A percentile compares a stretch with the other conserved stretches of the same genome.
Conservation (phyloP, 1,140 invertebrate species). For the Aporrectodea caliginosa region DNA sequence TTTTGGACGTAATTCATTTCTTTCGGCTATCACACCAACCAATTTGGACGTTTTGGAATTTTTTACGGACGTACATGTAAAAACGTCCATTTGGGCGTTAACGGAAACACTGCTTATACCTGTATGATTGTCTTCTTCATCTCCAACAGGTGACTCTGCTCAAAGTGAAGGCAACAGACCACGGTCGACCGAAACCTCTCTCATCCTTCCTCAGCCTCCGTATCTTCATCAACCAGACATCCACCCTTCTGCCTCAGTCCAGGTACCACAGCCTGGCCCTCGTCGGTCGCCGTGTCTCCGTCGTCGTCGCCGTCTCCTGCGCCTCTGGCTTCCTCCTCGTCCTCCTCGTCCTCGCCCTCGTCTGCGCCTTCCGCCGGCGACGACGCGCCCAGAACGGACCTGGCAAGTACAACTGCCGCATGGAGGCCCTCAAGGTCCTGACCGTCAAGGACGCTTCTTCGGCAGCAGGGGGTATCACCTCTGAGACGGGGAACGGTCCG, state of each 20-base stretch:
- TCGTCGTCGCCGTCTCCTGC: neutral
- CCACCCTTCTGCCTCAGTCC: neutral
- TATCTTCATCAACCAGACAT: neutral
- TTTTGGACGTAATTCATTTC: no score
- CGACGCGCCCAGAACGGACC: neutral
- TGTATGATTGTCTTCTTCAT: neutral
- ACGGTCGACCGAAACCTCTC: neutral
- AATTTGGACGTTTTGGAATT: no score
- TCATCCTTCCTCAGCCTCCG: neutral
- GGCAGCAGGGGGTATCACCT: no score
- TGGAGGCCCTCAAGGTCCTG: conserved; percentile 5
- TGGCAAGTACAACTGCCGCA: conserved; percentile 11
- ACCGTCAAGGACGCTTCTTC: neutral
- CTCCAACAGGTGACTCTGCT: neutral
- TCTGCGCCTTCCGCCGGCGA: neutral
- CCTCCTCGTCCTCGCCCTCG: neutral
- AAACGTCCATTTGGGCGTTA: no score
- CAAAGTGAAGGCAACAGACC: neutral
- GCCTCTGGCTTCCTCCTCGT: neutral
- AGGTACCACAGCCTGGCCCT: neutral
- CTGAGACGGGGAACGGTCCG: no score
- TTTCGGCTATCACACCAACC: no score
- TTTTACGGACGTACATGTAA: no score
- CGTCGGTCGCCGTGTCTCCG: neutral
- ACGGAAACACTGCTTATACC: no score